Conservation (phyloP, 1,140 invertebrate genomes). For the Pseudobourletiella spinata region DNA sequence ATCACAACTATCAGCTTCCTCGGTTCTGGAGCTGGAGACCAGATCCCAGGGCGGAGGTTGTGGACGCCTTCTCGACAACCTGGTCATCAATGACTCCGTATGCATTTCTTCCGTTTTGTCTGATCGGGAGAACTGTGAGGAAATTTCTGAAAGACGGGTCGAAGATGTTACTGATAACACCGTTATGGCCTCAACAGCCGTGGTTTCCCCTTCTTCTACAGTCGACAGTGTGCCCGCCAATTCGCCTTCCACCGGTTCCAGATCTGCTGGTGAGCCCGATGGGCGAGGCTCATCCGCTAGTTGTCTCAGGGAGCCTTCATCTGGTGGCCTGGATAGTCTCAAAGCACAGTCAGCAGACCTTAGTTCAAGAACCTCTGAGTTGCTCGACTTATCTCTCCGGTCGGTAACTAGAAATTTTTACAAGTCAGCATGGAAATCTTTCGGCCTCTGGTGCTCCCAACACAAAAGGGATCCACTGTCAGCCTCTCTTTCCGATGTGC, state of each 20-base stretch:
- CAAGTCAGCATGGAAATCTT: constrained; percentile 7
- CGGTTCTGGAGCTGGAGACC: constrained; percentile 16
- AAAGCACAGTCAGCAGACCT: neutral
- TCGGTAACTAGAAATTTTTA: neutral
- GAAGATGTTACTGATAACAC: constrained; percentile 13
- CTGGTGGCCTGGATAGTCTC: constrained; percentile 15
- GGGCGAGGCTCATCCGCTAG: neutral
- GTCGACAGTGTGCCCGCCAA: neutral
- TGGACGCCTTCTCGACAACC: neutral
- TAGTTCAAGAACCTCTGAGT: neutral
- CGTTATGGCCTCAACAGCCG: constrained; percentile 10
- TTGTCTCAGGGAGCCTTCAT: neutral
- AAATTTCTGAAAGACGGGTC: neutral
- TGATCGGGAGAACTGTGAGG: constrained; percentile 5
- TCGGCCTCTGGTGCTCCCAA: constrained; percentile 3
- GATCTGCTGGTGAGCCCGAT: neutral
- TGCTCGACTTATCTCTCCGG: neutral
- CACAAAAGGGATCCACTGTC: neutral
- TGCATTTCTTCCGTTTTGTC: constrained; percentile 22
- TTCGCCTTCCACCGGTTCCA: neutral
- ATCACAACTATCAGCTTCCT: constrained; percentile 1
- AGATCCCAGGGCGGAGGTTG: neutral
- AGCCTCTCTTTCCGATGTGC: constrained; percentile 1
- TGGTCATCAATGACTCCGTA: constrained; percentile 4
- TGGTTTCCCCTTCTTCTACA: constrained; percentile 14